Conservation (phyloP, 2,888 invertebrate species). For the Pyralis farinalis region DNA sequence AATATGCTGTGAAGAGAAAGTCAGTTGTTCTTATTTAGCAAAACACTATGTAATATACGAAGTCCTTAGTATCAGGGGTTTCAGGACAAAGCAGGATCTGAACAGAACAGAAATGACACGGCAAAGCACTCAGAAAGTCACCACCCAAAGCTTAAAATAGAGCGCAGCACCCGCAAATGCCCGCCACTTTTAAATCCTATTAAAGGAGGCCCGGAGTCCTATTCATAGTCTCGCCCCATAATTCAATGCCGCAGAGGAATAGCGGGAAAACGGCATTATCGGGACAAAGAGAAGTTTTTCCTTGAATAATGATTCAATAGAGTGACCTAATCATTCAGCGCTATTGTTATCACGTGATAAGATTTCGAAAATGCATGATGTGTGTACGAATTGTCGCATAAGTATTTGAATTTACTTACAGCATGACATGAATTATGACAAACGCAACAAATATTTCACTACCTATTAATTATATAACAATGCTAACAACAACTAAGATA, state of each 20-base stretch:
- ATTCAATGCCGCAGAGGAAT: conserved; percentile 24
- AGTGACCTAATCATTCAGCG: conserved; percentile 30
- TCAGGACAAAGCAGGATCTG: conserved; percentile 16
- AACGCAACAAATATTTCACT: too few species aligned
- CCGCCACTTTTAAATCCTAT: conserved; percentile 61
- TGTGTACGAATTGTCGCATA: not conserved
- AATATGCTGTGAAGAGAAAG: too few species aligned
- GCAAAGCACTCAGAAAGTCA: conserved; percentile 65
- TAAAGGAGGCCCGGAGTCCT: conserved; percentile 40
- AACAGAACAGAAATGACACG: conserved; percentile 41
- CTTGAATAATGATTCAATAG: conserved; percentile 22
- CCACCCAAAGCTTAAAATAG: conserved; percentile 54
- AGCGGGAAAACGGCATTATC: conserved; percentile 17
- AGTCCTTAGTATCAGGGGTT: not conserved
- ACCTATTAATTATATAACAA: too few species aligned
- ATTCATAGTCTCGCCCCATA: conserved; percentile 40
- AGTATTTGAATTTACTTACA: too few species aligned
- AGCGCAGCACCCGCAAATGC: conserved; percentile 48
- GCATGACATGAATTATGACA: too few species aligned
- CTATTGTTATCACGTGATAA: conserved; percentile 31
- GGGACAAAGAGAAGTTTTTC: conserved; percentile 28
- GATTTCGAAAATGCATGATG: conserved; percentile 18
- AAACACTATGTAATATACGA: not conserved
- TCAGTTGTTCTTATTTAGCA: too few species aligned
- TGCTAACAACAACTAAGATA: too few species aligned